Evolutionary conservation across 2,888 invertebrate species (phyloP), one percentile per base, ranked within the genome.

Genomic region (Tiphia femorata): DNA sequence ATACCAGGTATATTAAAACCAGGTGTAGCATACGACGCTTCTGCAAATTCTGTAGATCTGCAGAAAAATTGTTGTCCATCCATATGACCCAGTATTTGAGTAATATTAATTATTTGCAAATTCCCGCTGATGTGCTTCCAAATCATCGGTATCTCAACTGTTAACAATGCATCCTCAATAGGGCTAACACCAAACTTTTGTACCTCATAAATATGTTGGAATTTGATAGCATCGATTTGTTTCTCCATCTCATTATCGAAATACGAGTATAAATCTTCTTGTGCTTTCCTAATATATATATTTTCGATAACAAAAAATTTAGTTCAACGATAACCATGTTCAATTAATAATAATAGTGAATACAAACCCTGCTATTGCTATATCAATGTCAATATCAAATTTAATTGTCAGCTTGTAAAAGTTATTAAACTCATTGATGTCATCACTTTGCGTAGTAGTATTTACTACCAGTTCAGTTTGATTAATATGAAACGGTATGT

Each of bases 111-210:
- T 14, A 80, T 60, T 5, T 70, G 59, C 19, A 67, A 55, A n/a
- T 64, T 48, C 5, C 51, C 56, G 16, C 56, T 51, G 29, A 50
- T 46, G 4, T 41, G 10, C 23, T 49, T 54, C 61, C 66, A 70
- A 44, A 50, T 52, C 2, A 57, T 72, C 17, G 86, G 86, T 20
- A 86, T 67, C 23, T 65, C 62, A 10, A 86, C 62, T 21, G 62
- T 68, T 1, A 85, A 54, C 19, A 55, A 25, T 2, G 83, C 78
- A 55, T 79, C 77, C 10, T 82, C 76, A 3, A 85, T 75, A 5
- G 84, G 80, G 70, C 85, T 85, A 0, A 59, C 64, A 14, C 85
- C 85, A 47, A 81, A 79, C 67, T 84, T 85, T 40, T 70, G 73
- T 7, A 80, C 60, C 47, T 75, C 72, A 48, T 78, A 82, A 23